A percentile compares a stretch with the other conserved stretches of the same genome.
These are phyloP conservation scores for Pteronura brasiliensis DNA, from an alignment of 2,113 vertebrate species.

Conservation along the genomic window DNA sequence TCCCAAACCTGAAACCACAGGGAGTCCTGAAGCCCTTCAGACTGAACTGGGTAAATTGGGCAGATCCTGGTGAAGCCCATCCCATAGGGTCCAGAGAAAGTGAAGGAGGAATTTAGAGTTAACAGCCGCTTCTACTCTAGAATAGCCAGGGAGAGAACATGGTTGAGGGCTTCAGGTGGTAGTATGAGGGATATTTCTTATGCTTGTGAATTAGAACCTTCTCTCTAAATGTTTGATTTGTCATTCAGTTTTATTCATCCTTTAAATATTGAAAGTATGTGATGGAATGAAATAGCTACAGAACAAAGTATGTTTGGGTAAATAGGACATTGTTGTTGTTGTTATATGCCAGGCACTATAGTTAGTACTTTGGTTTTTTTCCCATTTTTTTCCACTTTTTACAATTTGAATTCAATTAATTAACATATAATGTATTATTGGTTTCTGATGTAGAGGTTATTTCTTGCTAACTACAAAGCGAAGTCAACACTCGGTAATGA, in stretches of 20 bases:
- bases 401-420: not conserved
- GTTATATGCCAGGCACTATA: not conserved
- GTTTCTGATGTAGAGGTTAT: not conserved
- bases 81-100: not conserved
- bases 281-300: not conserved
- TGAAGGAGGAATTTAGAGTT: not conserved
- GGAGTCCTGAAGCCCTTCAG: slow-evolving; percentile 67
- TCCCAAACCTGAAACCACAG: slow-evolving; percentile 73
- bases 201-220: not conserved
- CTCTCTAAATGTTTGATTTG: not conserved
- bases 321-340: not conserved
- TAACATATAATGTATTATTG: not conserved
- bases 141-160: not conserved
- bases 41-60: slow-evolving; percentile 78
- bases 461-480: not conserved
- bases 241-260: not conserved
- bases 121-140: not conserved
- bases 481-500: not conserved
- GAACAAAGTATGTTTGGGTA: not conserved
- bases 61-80: not conserved
- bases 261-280: not conserved
- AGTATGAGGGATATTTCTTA: not conserved
- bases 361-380: not conserved
- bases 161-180: not conserved
- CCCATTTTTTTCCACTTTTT: not conserved